Evolutionary conservation across 2,888 invertebrate genomes (phyloP), one percentile per base, ranked within the genome.

Genomic region (Stenodera caucasica): DNA sequence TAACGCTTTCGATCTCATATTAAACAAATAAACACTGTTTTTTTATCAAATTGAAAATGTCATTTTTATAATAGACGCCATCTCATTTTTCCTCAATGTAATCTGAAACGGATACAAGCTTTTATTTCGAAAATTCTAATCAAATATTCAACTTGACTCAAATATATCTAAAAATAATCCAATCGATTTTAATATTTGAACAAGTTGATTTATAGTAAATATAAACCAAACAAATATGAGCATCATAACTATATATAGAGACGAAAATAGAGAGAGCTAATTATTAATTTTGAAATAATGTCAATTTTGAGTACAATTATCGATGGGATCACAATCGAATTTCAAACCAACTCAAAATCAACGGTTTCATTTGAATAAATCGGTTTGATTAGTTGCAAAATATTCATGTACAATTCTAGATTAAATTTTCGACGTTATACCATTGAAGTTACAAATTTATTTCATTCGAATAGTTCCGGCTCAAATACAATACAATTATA

Each of bases 1-100:
- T 52, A 69, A 70, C 63, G 63, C 61, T 65, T 67, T 66, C 21
- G 60, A 59, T 29, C 69, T 67, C 72, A 71, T 72, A 11, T 61
- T 61, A n/a, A 33, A 18, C 50, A 49, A 21, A 30, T 49, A 32
- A 33, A n/a, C 21, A 45, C 21, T 57, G 23, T 32, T 14, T 52
- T 29, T 57, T 54, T 53, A 53, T 1, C 35, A 12, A n/a, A 53
- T 6, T 7, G 26, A 56, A 52, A 45, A 23, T 45, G 45, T 45
- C 54, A 63, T 59, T 57, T n/a, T 40, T 53, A 50, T 33, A 57
- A 50, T 62, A 53, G 59, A 53, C 53, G 53, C 49, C 35, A 49
- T 26, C 51, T 57, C 58, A 51, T 54, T 49, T 30, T 32, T 59
- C 60, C 50, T 63, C 62, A 60, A 55, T 55, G 60, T 60, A 57